A percentile compares a stretch with the other conserved stretches of the same genome.
Conservation (phyloP, 2,888 invertebrate species). For the Allacma fusca region DNA sequence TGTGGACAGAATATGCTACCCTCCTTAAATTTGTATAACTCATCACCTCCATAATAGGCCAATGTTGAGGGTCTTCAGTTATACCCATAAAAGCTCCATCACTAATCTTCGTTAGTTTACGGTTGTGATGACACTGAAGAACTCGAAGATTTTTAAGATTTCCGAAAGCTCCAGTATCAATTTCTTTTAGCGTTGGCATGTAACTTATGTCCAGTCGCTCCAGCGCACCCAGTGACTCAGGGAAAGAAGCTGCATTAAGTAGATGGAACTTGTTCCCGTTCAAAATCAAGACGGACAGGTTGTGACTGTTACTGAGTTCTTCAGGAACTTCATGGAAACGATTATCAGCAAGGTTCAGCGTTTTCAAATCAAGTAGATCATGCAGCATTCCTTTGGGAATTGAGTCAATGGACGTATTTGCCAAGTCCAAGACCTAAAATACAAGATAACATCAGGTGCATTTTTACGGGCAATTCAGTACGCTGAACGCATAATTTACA, state of each 20-base stretch:
- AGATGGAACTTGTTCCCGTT: constrained; percentile 52
- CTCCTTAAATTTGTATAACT: too few relatives aligned
- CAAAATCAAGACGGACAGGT: constrained; percentile 49
- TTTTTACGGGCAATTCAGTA: too few relatives aligned
- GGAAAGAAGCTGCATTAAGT: constrained; percentile 50
- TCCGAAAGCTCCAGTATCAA: constrained; percentile 70
- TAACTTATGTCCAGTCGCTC: constrained; percentile 70
- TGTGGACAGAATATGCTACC: too few relatives aligned
- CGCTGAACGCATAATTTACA: too few relatives aligned
- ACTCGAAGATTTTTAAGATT: constrained; percentile 66
- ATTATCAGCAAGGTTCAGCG: constrained; percentile 51
- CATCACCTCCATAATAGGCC: constrained; percentile 56
- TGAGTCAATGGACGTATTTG: constrained; percentile 41
- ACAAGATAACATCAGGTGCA: background rate
- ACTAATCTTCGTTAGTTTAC: constrained; percentile 70
- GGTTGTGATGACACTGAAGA: constrained; percentile 73
- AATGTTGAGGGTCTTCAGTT: constrained; percentile 47
- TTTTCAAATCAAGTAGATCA: constrained; percentile 45
- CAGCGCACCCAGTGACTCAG: constrained; percentile 46
- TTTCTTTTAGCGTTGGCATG: constrained; percentile 70
- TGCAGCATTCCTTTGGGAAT: constrained; percentile 60
- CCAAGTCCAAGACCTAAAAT: constrained; percentile 49
- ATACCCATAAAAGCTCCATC: constrained; percentile 68
- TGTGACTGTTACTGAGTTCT: constrained; percentile 50
- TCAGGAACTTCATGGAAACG: constrained; percentile 50